Evolutionary conservation across 2,797 vertebrate genomes (phyloP).

Genomic region (Borostomias antarcticus): DNA sequence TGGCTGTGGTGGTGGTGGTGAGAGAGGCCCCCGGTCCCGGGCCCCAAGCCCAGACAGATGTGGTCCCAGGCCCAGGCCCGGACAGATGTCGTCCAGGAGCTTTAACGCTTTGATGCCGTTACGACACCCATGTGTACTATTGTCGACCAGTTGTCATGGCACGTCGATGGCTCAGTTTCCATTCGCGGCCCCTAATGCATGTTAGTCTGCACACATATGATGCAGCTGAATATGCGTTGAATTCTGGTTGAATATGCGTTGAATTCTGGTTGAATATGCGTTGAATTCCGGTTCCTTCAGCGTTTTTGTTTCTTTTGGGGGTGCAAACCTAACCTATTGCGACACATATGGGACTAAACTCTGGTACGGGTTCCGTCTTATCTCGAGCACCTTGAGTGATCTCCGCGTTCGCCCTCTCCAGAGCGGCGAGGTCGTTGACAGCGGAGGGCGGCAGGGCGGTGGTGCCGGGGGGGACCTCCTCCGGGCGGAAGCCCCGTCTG

Average conservation of each 20-base stretch:
- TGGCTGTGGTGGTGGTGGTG: constrained; percentile 3
- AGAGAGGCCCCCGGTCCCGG: not conserved
- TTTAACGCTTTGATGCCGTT: not conserved
- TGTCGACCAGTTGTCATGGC: not conserved
- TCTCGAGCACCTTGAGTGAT: constrained; percentile 46
- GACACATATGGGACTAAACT: not conserved
- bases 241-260: no score
- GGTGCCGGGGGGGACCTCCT: constrained; percentile 61
- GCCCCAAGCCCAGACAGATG: not conserved
- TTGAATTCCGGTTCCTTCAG: no score
- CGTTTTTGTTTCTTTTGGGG: no score
- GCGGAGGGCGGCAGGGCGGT: constrained; percentile 12
- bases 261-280: no score
- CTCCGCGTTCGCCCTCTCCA: constrained; percentile 57
- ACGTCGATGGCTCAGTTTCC: no score
- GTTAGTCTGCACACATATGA: no score
- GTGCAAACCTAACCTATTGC: no score
- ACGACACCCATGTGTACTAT: not conserved
- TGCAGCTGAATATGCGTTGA: no score
- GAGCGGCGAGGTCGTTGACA: constrained; percentile 41
- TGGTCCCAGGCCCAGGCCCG: no score
- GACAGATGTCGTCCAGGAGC: no score
- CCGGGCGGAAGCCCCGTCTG: constrained; percentile 81
- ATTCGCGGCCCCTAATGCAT: no score
- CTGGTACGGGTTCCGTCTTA: not conserved